These are phyloP conservation scores for Platyura marginata DNA, from an alignment of 1,140 invertebrate species.

Conservation along the genomic window DNA sequence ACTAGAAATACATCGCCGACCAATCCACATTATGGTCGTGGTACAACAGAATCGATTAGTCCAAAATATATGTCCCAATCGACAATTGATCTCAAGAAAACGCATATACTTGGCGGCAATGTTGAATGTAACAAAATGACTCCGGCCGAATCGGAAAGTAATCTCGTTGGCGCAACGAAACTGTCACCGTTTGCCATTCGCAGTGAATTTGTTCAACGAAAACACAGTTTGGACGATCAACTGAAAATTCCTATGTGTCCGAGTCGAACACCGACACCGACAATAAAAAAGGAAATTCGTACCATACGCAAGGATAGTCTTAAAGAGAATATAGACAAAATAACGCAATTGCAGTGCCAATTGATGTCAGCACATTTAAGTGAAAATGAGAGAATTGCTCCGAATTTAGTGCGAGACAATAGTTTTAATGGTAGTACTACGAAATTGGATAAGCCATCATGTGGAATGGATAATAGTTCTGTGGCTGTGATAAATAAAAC, in stretches of 20 bases:
- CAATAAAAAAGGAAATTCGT: constrained; percentile 1
- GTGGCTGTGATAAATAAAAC: background rate
- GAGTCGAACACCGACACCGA: background rate
- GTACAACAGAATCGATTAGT: constrained; percentile 4
- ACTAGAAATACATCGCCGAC: background rate
- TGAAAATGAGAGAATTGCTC: constrained; percentile 1
- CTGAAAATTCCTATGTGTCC: background rate
- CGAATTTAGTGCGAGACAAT: background rate
- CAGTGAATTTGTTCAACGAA: background rate
- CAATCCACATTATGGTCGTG: background rate
- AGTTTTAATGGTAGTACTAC: background rate
- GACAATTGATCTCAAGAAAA: constrained; percentile 22
- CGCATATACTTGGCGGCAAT: constrained; percentile 9
- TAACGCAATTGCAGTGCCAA: constrained; percentile 21
- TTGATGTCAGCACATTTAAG: constrained; percentile 21
- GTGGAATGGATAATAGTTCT: too few species aligned
- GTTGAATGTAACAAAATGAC: constrained; percentile 4
- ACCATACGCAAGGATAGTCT: constrained; percentile 19
- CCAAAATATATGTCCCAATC: constrained; percentile 19
- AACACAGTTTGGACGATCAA: background rate
- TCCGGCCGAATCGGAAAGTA: constrained; percentile 16
- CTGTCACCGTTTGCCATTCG: background rate
- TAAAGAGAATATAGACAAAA: constrained; percentile 23
- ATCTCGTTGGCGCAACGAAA: constrained; percentile 4
- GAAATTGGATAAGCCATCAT: background rate